Evolutionary conservation across 2,888 invertebrate species (phyloP).

Genomic region (Ochropleura plecta): DNA sequence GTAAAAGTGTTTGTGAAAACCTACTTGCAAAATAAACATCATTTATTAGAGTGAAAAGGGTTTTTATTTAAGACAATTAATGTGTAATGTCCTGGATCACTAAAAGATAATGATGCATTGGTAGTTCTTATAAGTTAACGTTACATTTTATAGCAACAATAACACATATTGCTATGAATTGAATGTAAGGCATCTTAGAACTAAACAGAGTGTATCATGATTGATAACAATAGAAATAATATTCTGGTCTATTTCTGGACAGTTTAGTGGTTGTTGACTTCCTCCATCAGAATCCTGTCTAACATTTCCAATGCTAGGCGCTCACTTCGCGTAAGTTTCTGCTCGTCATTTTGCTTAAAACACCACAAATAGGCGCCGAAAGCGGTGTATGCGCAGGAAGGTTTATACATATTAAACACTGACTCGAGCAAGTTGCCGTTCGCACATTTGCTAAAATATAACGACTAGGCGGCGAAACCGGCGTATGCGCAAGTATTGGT

Average conservation of each 20-base stretch:
- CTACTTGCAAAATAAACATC: too few species aligned
- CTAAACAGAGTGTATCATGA: not conserved
- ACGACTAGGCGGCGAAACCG: not conserved
- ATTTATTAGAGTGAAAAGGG: too few species aligned
- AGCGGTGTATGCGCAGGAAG: not conserved
- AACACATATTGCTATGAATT: constrained; percentile 14
- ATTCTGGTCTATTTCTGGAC: not conserved
- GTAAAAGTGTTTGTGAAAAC: too few species aligned
- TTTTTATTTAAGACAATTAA: too few species aligned
- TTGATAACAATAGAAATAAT: not conserved
- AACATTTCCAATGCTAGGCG: not conserved
- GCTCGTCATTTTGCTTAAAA: constrained; percentile 5
- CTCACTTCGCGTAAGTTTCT: not conserved
- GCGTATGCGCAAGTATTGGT: not conserved
- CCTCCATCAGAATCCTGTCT: too few species aligned
- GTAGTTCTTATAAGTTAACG: not conserved
- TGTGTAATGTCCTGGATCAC: too few species aligned
- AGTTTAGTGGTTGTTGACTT: not conserved
- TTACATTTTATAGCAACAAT: not conserved
- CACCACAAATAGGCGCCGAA: constrained; percentile 2
- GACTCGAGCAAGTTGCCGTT: not conserved
- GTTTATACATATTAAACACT: not conserved
- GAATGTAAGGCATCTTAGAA: not conserved
- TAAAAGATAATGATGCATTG: not conserved
- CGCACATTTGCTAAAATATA: too few species aligned